These are phyloP conservation scores for Hydriomena furcata DNA, from an alignment of 2,888 invertebrate genomes.

Conservation along the genomic window DNA sequence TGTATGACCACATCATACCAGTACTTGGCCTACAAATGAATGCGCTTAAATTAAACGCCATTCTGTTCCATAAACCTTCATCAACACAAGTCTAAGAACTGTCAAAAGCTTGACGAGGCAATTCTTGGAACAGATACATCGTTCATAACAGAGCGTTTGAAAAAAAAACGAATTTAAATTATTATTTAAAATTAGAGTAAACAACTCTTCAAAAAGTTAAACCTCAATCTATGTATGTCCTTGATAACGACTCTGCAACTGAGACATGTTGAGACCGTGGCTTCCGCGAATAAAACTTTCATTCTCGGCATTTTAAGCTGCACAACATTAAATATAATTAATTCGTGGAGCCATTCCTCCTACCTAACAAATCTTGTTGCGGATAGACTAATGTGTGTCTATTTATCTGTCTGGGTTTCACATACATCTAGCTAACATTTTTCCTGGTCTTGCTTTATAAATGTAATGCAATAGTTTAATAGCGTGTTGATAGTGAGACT, in stretches of 20 bases:
- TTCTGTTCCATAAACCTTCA: constrained; percentile 43
- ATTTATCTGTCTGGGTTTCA: constrained; percentile 29
- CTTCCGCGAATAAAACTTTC: constrained; percentile 42
- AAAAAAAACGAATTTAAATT: constrained; percentile 31
- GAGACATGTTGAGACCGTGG: constrained; percentile 15
- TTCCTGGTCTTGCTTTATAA: constrained; percentile 6
- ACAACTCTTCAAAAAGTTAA: constrained; percentile 13
- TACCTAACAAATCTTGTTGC: constrained; percentile 32
- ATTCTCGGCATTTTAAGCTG: constrained; percentile 32
- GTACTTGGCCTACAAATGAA: constrained; percentile 33
- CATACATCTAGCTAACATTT: constrained; percentile 9
- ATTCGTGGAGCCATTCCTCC: constrained; percentile 25
- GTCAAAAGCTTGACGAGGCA: constrained; percentile 43
- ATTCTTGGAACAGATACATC: constrained; percentile 37
- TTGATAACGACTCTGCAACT: constrained; percentile 24
- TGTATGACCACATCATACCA: constrained; percentile 16
- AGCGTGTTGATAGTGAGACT: background rate
- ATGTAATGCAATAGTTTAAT: background rate
- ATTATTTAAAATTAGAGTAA: background rate
- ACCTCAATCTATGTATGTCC: constrained; percentile 32
- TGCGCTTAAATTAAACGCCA: constrained; percentile 41
- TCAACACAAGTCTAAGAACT: constrained; percentile 46
- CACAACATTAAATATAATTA: constrained; percentile 32
- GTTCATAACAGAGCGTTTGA: constrained; percentile 37
- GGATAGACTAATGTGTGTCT: constrained; percentile 28